These are phyloP conservation scores for Sinelater perroti DNA, from an alignment of 2,888 invertebrate species.

Conservation along the genomic window DNA sequence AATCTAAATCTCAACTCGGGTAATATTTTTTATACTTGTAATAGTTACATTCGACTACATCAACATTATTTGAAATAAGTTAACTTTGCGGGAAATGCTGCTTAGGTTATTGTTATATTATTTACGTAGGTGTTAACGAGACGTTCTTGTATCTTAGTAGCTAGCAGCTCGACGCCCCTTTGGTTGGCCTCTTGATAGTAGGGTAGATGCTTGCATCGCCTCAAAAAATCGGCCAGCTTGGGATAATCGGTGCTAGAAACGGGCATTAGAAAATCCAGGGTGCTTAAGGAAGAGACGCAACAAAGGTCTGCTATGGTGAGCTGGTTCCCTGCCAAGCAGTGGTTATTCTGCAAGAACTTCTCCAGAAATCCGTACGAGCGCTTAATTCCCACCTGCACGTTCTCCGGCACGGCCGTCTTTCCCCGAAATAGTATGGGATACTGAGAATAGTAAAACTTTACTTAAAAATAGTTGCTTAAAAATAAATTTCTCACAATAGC, in stretches of 20 bases:
- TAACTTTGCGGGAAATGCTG: too few relatives aligned
- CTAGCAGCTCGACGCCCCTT: conserved; percentile 35
- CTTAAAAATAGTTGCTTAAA: background rate
- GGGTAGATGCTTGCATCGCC: conserved; percentile 47
- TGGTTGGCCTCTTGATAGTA: conserved; percentile 51
- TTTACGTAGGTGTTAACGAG: conserved; percentile 19
- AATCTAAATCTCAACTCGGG: too few relatives aligned
- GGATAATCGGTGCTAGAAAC: conserved; percentile 54
- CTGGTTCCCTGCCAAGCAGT: conserved; percentile 51
- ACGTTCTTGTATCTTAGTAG: conserved; percentile 36
- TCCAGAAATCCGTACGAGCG: conserved; percentile 52
- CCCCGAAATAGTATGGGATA: conserved; percentile 50
- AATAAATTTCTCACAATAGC: conserved; percentile 56
- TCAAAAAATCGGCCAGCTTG: conserved; percentile 60
- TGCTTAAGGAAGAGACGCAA: conserved; percentile 59
- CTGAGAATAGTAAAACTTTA: conserved; percentile 35
- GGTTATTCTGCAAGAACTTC: conserved; percentile 46
- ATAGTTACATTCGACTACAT: too few relatives aligned
- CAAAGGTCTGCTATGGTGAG: conserved; percentile 55
- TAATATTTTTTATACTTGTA: too few relatives aligned
- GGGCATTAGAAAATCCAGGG: conserved; percentile 60
- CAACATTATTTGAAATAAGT: too few relatives aligned
- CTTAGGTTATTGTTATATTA: background rate
- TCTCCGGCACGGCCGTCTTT: conserved; percentile 53
- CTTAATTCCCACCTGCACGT: conserved; percentile 56